A percentile compares a stretch with the other conserved stretches of the same genome.
phyloP scores from a whole-genome alignment of 2,113 vertebrate species.

The Oryzias celebensis region DNA sequence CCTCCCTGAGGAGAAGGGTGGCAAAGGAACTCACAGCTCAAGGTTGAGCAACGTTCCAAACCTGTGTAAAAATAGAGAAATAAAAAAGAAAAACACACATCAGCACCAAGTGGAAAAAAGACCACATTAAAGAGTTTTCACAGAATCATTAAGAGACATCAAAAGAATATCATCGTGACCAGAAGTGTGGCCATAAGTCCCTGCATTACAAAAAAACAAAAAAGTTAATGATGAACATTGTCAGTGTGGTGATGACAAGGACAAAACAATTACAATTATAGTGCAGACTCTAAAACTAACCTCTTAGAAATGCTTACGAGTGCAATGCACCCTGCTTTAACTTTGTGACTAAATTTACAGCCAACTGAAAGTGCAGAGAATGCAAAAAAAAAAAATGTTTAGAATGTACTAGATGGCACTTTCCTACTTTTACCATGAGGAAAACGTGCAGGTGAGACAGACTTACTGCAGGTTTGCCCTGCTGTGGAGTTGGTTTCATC shows the following conservation, averaged over 20 bases:
- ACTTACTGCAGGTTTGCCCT: conserved; percentile 67
- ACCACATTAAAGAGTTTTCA: too few relatives aligned
- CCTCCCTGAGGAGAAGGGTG: conserved; percentile 73
- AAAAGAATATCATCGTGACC: neutral
- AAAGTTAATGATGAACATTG: conserved; percentile 45
- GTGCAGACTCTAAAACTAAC: conserved; percentile 13
- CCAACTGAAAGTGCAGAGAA: conserved; percentile 3
- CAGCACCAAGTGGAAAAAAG: neutral
- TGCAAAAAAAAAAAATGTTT: neutral
- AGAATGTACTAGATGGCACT: too few relatives aligned
- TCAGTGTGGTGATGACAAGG: conserved; percentile 17
- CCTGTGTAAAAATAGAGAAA: conserved; percentile 38
- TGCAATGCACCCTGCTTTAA: neutral
- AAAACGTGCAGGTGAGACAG: neutral
- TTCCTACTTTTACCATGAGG: neutral
- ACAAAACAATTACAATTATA: conserved; percentile 2
- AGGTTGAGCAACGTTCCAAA: conserved; percentile 62
- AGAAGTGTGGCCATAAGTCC: neutral
- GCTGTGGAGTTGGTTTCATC: conserved; percentile 74
- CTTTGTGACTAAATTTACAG: conserved; percentile 11
- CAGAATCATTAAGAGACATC: neutral
- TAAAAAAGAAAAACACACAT: neutral
- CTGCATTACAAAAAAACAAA: neutral
- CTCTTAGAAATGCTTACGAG: conserved; percentile 24
- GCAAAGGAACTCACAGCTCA: conserved; percentile 76